These are phyloP conservation scores for Hypercompe scribonia DNA, from an alignment of 2,888 invertebrate species.

Conservation along the genomic window DNA sequence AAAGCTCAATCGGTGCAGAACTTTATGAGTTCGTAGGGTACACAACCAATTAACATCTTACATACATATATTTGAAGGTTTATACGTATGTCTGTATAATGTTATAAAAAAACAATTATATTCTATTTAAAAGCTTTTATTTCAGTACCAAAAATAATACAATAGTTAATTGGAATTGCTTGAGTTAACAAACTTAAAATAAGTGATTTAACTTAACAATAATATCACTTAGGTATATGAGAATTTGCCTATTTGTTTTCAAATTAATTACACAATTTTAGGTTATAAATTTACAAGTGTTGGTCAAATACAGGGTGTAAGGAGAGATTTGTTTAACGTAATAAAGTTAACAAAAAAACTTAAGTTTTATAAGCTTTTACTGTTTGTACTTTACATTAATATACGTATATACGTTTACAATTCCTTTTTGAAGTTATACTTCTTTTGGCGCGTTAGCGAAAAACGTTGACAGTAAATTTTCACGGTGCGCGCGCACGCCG, in stretches of 20 bases:
- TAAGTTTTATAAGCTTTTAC: too few relatives aligned
- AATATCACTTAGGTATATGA: slow-evolving; percentile 36
- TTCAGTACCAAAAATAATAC: slow-evolving; percentile 28
- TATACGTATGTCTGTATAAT: slow-evolving; percentile 4
- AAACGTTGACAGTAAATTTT: too few relatives aligned
- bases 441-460: too few relatives aligned
- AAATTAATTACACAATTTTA: slow-evolving; percentile 1
- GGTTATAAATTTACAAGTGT: not conserved
- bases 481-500: too few relatives aligned
- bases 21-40: too few relatives aligned
- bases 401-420: too few relatives aligned
- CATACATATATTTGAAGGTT: not conserved
- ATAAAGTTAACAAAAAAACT: too few relatives aligned
- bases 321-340: not conserved
- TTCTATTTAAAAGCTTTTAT: slow-evolving; percentile 38
- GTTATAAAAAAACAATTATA: slow-evolving; percentile 29
- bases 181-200: slow-evolving; percentile 30
- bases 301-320: not conserved
- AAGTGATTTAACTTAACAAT: slow-evolving; percentile 29
- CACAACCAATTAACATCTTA: too few relatives aligned
- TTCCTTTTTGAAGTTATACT: too few relatives aligned
- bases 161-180: slow-evolving; percentile 20
- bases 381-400: too few relatives aligned
- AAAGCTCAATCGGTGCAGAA: too few relatives aligned
- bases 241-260: slow-evolving; percentile 30